Evolutionary conservation across 2,888 invertebrate genomes (phyloP).

Genomic region (Eumacrocentrus americanus): DNA sequence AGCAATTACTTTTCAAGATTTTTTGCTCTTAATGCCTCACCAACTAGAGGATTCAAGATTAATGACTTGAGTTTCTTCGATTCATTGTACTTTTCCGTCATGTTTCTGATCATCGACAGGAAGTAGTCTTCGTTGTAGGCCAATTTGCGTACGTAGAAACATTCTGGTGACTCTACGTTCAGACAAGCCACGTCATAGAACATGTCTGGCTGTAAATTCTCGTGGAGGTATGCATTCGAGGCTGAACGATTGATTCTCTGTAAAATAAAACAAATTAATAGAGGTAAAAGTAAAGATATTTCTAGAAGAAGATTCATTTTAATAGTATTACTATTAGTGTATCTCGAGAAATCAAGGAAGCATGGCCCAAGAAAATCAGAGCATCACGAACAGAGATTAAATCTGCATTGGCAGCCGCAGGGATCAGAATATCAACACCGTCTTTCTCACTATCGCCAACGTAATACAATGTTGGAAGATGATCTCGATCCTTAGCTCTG

Average conservation of each 20-base stretch:
- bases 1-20: neutral
- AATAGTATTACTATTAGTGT: conserved; percentile 39
- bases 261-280: conserved; percentile 13
- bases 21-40: conserved; percentile 56
- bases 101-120: conserved; percentile 61
- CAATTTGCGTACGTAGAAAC: conserved; percentile 71
- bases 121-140: conserved; percentile 57
- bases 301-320: too few species aligned
- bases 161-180: conserved; percentile 69
- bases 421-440: neutral
- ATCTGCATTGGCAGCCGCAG: conserved; percentile 20
- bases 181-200: conserved; percentile 66
- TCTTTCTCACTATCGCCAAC: conserved; percentile 32
- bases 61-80: conserved; percentile 16
- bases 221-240: conserved; percentile 41
- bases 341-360: conserved; percentile 43
- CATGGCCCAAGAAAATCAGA: conserved; percentile 61
- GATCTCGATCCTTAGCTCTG: conserved; percentile 24
- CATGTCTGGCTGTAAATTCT: conserved; percentile 58
- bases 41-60: conserved; percentile 62
- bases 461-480: conserved; percentile 48
- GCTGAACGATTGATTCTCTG: conserved; percentile 46
- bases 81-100: conserved; percentile 61
- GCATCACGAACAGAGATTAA: conserved; percentile 59
- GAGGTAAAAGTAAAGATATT: too few species aligned